Percentiles rank a stretch among this genome's conserved stretches.
Evolutionary conservation across 2,888 invertebrate genomes (phyloP).

Genomic region (Ophion ellenae): DNA sequence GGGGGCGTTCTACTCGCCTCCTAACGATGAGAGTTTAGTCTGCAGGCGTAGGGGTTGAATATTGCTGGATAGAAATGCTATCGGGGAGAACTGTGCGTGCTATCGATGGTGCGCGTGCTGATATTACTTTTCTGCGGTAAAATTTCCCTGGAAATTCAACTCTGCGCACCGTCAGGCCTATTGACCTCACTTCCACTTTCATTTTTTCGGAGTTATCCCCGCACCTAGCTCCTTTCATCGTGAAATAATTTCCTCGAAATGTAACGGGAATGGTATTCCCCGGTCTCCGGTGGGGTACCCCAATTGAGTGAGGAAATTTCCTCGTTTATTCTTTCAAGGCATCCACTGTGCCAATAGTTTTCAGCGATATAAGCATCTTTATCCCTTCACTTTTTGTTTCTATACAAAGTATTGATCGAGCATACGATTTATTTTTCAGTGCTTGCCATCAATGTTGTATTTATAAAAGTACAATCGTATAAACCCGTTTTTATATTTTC

Average conservation of each 20-base stretch:
- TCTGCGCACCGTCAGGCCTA: constrained; percentile 7
- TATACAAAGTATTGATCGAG: not conserved
- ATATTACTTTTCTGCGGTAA: constrained; percentile 52
- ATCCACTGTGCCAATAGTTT: too few relatives aligned
- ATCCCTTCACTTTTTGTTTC: not conserved
- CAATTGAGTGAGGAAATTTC: not conserved
- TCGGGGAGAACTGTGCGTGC: constrained; percentile 42
- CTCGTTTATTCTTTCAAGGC: not conserved
- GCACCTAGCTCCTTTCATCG: constrained; percentile 14
- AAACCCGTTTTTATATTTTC: too few relatives aligned
- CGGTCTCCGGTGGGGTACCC: not conserved
- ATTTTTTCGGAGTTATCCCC: not conserved
- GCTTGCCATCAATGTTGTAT: too few relatives aligned
- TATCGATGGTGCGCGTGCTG: constrained; percentile 48
- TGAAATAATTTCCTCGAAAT: constrained; percentile 57
- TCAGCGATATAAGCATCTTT: not conserved
- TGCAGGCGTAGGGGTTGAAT: constrained; percentile 40
- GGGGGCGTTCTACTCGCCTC: constrained; percentile 61
- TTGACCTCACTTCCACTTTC: constrained; percentile 34
- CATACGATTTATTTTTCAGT: too few relatives aligned
- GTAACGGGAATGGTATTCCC: constrained; percentile 45
- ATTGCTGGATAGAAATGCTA: constrained; percentile 35
- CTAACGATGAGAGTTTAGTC: constrained; percentile 54
- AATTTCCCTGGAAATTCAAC: constrained; percentile 30
- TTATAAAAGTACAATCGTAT: too few relatives aligned